Evolutionary conservation across 2,888 invertebrate genomes (phyloP), one percentile per base, ranked within the genome.

Genomic region (Mythimna vitellina): DNA sequence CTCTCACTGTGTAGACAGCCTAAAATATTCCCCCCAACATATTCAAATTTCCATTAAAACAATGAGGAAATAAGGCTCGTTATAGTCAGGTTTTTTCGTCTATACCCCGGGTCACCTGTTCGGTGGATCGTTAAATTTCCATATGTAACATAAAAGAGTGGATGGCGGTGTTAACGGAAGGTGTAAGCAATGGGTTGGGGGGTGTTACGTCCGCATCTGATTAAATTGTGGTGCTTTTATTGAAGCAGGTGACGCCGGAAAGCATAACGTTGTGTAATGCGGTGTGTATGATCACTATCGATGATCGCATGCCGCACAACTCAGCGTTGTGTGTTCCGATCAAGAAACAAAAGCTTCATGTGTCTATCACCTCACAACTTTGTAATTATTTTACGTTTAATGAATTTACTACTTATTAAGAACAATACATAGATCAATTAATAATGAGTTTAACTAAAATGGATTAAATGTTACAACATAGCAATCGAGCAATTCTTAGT

Each of bases 51-150:
- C 25, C 63, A 72, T 76, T 74, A 57, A 74, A 80, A 74, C 62
- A 54, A 49, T 29, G 10, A 38, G 62, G 54, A 53, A 63, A 73
- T 74, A 75, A 77, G 57, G 53, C 35, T 61, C 46, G 60, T 61
- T 63, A 72, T 46, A 60, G n/a, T 32, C 60, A 65, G 32, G 56
- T 62, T 83, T 79, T 78, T 75, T 70, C 46, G n/a, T 42, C 49
- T 35, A 51, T 49, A 66, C 67, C 65, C 57, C 60, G 61, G 69
- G 74, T 82, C 81, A 84, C 78, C 77, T 82, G 83, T 80, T 78
- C 68, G 61, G 65, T 60, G 73, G 78, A 80, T 82, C 82, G 85
- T 85, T 84, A 82, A 81, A 89, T 89, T 89, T 84, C 82, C 88
- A 89, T 89, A 89, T 74, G 85, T 81, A 75, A 83, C 76, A 65